These are phyloP conservation scores for Sebastes nivosus DNA, from an alignment of 2,797 vertebrate genomes.

Conservation along the genomic window DNA sequence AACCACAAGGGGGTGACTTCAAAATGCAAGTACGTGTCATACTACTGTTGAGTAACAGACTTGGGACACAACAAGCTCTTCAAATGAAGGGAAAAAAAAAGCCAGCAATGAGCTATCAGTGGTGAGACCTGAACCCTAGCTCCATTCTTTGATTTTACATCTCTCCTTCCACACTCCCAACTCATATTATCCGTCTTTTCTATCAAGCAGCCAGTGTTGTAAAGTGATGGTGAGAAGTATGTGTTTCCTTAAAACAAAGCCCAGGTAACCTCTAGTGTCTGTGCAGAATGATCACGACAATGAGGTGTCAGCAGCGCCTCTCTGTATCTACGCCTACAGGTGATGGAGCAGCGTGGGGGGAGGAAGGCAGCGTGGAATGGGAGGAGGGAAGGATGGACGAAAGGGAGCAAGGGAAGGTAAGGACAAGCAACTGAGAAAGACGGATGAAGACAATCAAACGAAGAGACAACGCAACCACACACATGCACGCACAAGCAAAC, in stretches of 20 bases:
- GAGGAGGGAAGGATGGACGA: conserved; percentile 35
- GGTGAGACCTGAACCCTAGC: conserved; percentile 8
- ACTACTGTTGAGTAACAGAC: conserved; percentile 14
- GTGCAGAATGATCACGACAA: conserved; percentile 28
- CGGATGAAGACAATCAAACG: conserved; percentile 68
- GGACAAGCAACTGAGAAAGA: conserved; percentile 77
- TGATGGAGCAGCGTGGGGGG: conserved; percentile 54
- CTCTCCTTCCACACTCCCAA: neutral
- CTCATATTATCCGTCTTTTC: neutral
- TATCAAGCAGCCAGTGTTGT: neutral
- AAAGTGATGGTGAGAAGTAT: neutral
- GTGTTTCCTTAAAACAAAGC: conserved; percentile 17
- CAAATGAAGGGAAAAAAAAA: conserved; percentile 29
- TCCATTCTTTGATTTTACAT: conserved; percentile 25
- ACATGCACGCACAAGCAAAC: conserved; percentile 40
- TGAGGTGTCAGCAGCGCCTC: conserved; percentile 32
- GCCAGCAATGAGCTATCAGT: conserved; percentile 33
- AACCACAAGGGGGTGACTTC: neutral
- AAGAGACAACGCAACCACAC: conserved; percentile 60
- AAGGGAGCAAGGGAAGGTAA: conserved; percentile 53
- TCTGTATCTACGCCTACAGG: conserved; percentile 56
- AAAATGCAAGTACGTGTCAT: conserved; percentile 2
- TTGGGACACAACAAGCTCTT: conserved; percentile 23
- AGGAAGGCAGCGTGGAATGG: conserved; percentile 56
- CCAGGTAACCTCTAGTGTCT: conserved; percentile 25